These are phyloP conservation scores for Ivindomyrus marchei DNA, from an alignment of 2,113 vertebrate genomes.

Conservation along the genomic window DNA sequence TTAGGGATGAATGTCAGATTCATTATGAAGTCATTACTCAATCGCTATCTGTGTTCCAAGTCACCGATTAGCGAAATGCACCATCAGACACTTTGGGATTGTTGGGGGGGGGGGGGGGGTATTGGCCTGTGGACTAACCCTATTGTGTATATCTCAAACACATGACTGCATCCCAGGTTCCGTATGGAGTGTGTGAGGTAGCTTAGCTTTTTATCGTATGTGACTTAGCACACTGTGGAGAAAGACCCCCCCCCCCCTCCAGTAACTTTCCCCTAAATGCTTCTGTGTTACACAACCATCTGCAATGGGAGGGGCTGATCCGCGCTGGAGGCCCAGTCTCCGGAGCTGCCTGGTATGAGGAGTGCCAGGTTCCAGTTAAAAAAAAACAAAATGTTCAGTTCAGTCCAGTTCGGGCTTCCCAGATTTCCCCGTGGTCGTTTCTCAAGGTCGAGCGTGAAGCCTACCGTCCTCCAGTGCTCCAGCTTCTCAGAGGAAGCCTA, in stretches of 20 bases:
- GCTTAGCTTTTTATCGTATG: neutral
- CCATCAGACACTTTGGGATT: neutral
- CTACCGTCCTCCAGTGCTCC: neutral
- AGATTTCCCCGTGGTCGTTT: neutral
- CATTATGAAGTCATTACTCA: conserved; percentile 11
- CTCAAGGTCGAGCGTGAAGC: neutral
- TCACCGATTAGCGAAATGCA: neutral
- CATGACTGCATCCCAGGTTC: neutral
- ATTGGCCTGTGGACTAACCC: neutral
- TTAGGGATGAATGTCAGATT: conserved; percentile 17
- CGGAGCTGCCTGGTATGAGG: neutral
- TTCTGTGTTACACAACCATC: neutral
- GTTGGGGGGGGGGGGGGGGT: neutral
- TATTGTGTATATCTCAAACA: neutral
- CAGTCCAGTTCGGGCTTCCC: neutral
- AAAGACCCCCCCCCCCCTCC: neutral
- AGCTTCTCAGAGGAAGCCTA: neutral
- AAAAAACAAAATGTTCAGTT: neutral
- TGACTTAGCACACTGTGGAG: neutral
- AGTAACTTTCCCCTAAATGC: neutral
- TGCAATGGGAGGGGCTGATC: neutral
- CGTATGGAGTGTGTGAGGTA: neutral
- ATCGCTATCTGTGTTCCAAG: conserved; percentile 8
- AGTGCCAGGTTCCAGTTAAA: neutral
- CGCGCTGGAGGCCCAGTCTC: neutral